Base-by-base conservation (phyloP, 1,140 invertebrate genomes). In the Sogatella furcifera region DNA sequence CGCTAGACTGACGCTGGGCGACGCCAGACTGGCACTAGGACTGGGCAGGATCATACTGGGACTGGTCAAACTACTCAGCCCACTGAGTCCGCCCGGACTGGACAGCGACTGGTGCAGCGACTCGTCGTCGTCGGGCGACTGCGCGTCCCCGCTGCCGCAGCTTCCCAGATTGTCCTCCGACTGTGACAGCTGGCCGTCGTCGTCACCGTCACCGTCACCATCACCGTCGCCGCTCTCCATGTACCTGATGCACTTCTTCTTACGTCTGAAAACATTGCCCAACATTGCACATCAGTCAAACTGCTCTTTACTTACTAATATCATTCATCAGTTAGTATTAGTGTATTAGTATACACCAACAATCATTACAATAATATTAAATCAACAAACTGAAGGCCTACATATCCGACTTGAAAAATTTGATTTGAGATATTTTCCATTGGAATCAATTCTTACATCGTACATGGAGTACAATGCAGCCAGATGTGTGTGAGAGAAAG, bases 241-340 rank as follows among this genome's bases (percentile, higher is more conserved):
- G 77, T 95, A 96, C 64, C 93, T 87, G 74, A 96, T 92, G 81
- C 94, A 97, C 80, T 96, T 97, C 80, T 97, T 97, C 84, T 98
- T 97, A 81, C 94, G 90, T 81, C 94, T 97, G 81, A 31, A 68
- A 67, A 14, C 46, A 22, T 21, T 52, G 42, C 44, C 17, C 19
- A 38, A 31, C 6, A 55, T 14, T 38, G 34, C 34, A 38, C 34
- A 38, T 38, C 34, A 38, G 24, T 38, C 34, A 38, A 8, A 28
- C 24, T 28, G 24, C 24, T 4, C 24, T 28, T 28, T 4, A 2
- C 24, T 28, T 28, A 28, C 24, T n/a, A n/a, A n/a, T n/a, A 28
- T 6, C 6, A 28, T 4, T 28, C 2, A 28, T 28, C 24, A 28
- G 24, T 28, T 28, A 28, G 24, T 28, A n/a, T n/a, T n/a, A n/a